Base-by-base conservation (phyloP, 2,888 invertebrate genomes). In the Rhodophaea formosa region DNA sequence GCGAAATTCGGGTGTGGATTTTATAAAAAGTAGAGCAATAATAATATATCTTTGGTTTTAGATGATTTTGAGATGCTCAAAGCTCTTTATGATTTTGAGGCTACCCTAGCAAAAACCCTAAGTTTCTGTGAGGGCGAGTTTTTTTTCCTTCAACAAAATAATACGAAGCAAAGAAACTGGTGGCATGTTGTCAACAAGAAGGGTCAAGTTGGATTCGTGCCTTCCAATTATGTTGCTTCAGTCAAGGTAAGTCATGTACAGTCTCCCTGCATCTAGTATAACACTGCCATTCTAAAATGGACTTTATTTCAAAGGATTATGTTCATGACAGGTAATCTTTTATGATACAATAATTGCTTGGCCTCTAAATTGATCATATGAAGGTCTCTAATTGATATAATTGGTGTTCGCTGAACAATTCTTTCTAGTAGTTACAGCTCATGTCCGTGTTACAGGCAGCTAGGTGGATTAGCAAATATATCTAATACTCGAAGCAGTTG, bases 141-240 rank as follows among this genome's bases (percentile, higher is more conserved):
- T 79, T 97, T 97, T 80, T 94, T 95, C 70, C 88, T 97, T 16
- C 95, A 96, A 74, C 96, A 96, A 77, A 95, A 93, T 17, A 95
- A 94, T 63, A 94, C 94, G 3, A 96, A 96, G 73, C 95, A 96
- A 79, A 92, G 94, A 64, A 96, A 97, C 79, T 97, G 96, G 97
- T 97, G 96, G 96, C 96, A 96, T 91, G 96, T 97, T 53, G 94
- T 96, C 68, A 96, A 96, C 87, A 94, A 93, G 80, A 94, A 93
- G 78, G 97, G 96, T 70, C 95, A 96, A 82, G 93, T 96, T 67
- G 97, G 97, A 55, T 97, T 96, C 76, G 96, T 97, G 67, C 97
- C 97, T 61, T 96, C 96, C 54, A 97, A 97, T 92, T 97, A 97
- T 87, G 96, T 97, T 58, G 94, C 95, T 71, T 93, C 93, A 72